Percentiles rank a stretch among this genome's conserved stretches.
Evolutionary conservation across 2,888 invertebrate genomes (phyloP).

Genomic region (Acheta domesticus): DNA sequence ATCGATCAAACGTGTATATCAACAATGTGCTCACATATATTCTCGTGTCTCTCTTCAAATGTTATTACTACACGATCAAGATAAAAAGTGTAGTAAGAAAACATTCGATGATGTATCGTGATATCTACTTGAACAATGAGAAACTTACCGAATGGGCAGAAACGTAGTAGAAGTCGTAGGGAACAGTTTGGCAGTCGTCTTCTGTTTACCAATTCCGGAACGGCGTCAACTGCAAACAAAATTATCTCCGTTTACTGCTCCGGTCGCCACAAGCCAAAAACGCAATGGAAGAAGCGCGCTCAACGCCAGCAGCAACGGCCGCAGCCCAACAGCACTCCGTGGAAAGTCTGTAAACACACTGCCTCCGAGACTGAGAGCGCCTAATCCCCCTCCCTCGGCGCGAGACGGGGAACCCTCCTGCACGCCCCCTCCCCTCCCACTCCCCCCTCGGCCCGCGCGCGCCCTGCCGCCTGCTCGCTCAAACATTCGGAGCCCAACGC

Average conservation of each 20-base stretch:
- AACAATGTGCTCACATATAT: too few relatives aligned
- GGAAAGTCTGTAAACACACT: slow-evolving; percentile 9
- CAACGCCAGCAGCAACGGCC: not conserved
- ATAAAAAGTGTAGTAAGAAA: too few relatives aligned
- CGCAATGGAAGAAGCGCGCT: not conserved
- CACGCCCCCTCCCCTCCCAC: not conserved
- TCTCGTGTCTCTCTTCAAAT: too few relatives aligned
- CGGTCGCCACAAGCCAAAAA: too few relatives aligned
- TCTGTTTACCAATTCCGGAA: not conserved
- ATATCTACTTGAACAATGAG: too few relatives aligned
- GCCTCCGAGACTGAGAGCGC: not conserved
- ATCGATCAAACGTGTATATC: too few relatives aligned
- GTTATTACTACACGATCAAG: too few relatives aligned
- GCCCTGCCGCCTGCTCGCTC: not conserved
- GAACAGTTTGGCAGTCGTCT: slow-evolving; percentile 9
- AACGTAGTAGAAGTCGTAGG: not conserved
- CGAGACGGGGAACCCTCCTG: not conserved
- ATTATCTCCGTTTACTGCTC: not conserved
- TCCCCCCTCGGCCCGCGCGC: too few relatives aligned
- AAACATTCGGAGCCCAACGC: not conserved
- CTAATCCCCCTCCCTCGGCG: not conserved
- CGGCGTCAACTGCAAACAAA: slow-evolving; percentile 10
- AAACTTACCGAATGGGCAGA: slow-evolving; percentile 4
- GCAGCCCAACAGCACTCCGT: not conserved
- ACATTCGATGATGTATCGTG: too few relatives aligned